Conservation (phyloP, 2,888 invertebrate genomes). For the Meandrusa payeni region DNA sequence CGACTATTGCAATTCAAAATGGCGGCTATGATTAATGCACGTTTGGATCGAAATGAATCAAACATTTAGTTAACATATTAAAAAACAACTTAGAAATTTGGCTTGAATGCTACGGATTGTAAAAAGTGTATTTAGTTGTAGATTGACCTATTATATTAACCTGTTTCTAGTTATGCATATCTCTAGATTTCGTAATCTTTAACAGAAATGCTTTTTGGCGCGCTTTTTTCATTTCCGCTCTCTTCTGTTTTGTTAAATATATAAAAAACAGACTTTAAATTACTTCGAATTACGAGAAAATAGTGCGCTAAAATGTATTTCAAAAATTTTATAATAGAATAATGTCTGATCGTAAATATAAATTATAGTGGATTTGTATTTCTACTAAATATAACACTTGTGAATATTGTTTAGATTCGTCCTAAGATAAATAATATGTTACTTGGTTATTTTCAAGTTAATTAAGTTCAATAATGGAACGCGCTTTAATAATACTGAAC, state of each 20-base stretch:
- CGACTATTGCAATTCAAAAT: too few species aligned
- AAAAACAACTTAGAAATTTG: conserved; percentile 65
- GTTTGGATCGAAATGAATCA: conserved; percentile 41
- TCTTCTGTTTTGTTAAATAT: conserved; percentile 2
- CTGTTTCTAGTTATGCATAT: conserved; percentile 78
- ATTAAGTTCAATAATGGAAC: conserved; percentile 25
- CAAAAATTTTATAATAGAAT: conserved; percentile 37
- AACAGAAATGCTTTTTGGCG: conserved; percentile 27
- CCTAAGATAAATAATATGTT: conserved; percentile 15
- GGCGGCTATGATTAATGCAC: conserved; percentile 25
- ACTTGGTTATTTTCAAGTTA: conserved; percentile 28
- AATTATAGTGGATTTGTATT: conserved; percentile 52
- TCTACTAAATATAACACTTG: conserved; percentile 41
- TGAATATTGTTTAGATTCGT: conserved; percentile 47
- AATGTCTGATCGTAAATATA: conserved; percentile 52
- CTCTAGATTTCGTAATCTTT: conserved; percentile 70
- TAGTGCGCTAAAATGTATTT: conserved; percentile 44
- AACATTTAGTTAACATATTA: conserved; percentile 60
- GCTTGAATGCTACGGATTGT: conserved; percentile 72
- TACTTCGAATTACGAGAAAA: not conserved
- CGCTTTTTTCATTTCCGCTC: conserved; percentile 23
- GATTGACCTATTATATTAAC: conserved; percentile 73
- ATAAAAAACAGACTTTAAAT: not conserved
- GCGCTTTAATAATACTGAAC: not conserved
- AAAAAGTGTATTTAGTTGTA: conserved; percentile 80